Percentiles rank a stretch among this genome's conserved stretches.
Conservation (phyloP, 2,113 vertebrate genomes). For the Pterophyllum scalare region DNA sequence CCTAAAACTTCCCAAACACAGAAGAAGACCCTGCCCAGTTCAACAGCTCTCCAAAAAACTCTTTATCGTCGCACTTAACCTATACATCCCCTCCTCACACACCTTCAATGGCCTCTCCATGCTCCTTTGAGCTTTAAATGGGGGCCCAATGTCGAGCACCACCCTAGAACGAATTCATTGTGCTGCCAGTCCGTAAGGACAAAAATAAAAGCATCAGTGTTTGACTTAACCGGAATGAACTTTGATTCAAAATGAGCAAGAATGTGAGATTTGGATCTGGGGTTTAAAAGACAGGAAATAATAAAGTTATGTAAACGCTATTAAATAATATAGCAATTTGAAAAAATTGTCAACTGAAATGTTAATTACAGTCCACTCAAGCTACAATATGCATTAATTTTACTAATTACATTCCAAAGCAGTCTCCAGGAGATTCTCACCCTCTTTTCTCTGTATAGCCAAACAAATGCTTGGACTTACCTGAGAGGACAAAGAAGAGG, state of each 20-base stretch:
- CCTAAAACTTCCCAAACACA: background rate
- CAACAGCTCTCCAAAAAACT: constrained; percentile 14
- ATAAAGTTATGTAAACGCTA: background rate
- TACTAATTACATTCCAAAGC: background rate
- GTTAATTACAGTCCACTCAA: background rate
- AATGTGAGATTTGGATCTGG: background rate
- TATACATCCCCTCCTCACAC: constrained; percentile 29
- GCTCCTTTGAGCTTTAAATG: constrained; percentile 37
- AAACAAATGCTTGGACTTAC: constrained; percentile 47
- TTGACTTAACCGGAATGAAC: constrained; percentile 32
- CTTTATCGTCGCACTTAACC: constrained; percentile 44
- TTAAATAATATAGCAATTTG: background rate
- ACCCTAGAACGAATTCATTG: constrained; percentile 44
- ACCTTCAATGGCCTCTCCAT: constrained; percentile 45
- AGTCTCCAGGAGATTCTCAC: background rate
- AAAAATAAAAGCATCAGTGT: constrained; percentile 7
- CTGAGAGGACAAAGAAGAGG: constrained; percentile 73
- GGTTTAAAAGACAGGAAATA: background rate
- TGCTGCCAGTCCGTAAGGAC: background rate
- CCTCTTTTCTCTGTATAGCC: background rate
- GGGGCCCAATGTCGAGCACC: constrained; percentile 22
- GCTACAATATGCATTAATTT: background rate
- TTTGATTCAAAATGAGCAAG: background rate
- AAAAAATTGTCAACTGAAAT: background rate
- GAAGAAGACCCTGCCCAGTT: background rate